A percentile compares a stretch with the other conserved stretches of the same genome.
phyloP scores from a whole-genome alignment of 2,888 invertebrate species.

The Heliconius ethilla region DNA sequence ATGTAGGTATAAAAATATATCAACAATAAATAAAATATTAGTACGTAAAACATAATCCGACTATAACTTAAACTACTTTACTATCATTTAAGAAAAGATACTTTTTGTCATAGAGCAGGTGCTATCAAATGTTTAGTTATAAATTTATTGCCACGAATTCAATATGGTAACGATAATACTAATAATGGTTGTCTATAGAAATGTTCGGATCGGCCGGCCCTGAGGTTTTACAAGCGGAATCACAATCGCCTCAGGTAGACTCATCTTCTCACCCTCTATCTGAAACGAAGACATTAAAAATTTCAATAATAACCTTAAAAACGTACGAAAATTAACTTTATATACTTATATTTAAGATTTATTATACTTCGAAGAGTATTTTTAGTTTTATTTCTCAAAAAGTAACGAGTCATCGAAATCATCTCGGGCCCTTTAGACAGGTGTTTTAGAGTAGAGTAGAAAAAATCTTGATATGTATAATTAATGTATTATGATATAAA shows the following conservation, averaged over 20 bases:
- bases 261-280: conserved; percentile 66
- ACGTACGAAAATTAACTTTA: conserved; percentile 14
- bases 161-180: conserved; percentile 27
- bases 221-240: conserved; percentile 48
- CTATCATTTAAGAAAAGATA: not conserved
- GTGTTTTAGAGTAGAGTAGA: conserved; percentile 61
- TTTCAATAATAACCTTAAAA: conserved; percentile 21
- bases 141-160: conserved; percentile 29
- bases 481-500: conserved; percentile 71
- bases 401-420: conserved; percentile 75
- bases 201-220: conserved; percentile 29
- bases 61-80: not conserved
- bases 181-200: conserved; percentile 46
- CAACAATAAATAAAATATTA: not conserved
- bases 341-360: not conserved
- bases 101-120: conserved; percentile 22
- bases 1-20: not conserved
- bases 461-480: conserved; percentile 65
- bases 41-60: conserved; percentile 1
- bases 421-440: conserved; percentile 68
- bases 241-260: conserved; percentile 73
- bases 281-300: conserved; percentile 60
- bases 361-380: not conserved
- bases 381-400: conserved; percentile 57
- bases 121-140: conserved; percentile 25